These are phyloP conservation scores for Leptosomus discolor DNA, from an alignment of 2,113 vertebrate species.

Conservation along the genomic window DNA sequence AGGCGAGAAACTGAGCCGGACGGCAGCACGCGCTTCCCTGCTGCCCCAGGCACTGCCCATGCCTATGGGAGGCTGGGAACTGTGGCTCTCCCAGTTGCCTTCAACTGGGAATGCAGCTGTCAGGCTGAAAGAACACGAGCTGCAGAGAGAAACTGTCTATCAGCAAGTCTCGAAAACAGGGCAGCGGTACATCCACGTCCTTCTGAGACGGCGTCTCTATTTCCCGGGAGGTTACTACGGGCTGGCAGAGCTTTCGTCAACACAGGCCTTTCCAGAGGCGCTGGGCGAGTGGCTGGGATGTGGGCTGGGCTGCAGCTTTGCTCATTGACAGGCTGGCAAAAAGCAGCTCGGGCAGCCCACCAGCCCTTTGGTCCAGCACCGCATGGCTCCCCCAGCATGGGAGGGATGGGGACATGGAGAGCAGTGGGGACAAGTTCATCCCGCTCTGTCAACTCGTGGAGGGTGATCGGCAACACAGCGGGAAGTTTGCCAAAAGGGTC, in stretches of 20 bases:
- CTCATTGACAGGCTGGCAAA: neutral
- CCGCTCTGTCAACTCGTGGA: neutral
- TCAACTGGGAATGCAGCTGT: neutral
- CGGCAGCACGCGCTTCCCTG: neutral
- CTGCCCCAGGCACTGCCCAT: neutral
- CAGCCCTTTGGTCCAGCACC: neutral
- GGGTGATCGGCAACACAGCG: neutral
- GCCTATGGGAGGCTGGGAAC: neutral
- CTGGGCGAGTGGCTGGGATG: neutral
- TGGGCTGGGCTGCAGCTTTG: neutral
- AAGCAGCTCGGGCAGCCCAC: neutral
- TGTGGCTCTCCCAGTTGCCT: neutral
- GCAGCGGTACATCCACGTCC: neutral
- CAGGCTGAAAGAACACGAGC: neutral
- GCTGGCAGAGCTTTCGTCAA: neutral
- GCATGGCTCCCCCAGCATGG: fast-evolving
- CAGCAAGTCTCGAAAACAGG: neutral
- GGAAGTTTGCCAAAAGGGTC: neutral
- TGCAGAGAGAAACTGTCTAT: neutral
- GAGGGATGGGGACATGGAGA: neutral
- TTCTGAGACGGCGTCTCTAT: neutral
- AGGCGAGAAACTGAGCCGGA: neutral
- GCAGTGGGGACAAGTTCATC: neutral
- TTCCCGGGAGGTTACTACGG: neutral
- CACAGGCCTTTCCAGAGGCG: neutral